Evolutionary conservation across 2,113 vertebrate species (phyloP).

Genomic region (Raja brachyura): DNA sequence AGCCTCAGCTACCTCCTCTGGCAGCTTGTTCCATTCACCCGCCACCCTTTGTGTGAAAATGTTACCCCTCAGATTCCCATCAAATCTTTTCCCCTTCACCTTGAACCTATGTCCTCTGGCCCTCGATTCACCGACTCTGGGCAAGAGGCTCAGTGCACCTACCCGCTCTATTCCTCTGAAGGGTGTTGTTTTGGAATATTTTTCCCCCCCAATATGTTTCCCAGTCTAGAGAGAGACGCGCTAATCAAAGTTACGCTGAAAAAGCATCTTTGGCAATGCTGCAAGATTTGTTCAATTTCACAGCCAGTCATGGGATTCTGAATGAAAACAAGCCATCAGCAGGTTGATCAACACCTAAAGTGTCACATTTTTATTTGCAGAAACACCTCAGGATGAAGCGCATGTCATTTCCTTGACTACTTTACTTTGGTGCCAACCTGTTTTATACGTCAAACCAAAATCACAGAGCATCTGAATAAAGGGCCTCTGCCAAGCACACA

Average conservation of each 20-base stretch:
- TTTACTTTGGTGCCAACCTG: background rate
- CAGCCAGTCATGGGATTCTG: background rate
- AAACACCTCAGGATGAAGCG: constrained; percentile 11
- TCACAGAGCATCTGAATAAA: background rate
- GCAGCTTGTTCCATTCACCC: too few relatives aligned
- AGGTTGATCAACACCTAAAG: constrained; percentile 23
- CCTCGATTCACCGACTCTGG: too few relatives aligned
- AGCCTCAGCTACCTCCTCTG: too few relatives aligned
- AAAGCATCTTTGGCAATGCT: background rate
- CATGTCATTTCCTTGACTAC: constrained; percentile 18
- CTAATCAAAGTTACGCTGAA: constrained; percentile 8
- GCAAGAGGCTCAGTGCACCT: too few relatives aligned
- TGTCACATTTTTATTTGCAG: background rate
- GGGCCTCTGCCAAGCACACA: background rate
- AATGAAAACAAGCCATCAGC: constrained; percentile 16
- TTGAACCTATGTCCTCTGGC: too few relatives aligned
- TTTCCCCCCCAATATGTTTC: background rate
- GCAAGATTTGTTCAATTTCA: background rate
- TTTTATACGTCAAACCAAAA: background rate
- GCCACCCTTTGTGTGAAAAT: too few relatives aligned
- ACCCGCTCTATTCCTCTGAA: too few relatives aligned
- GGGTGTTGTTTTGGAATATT: background rate
- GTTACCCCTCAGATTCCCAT: too few relatives aligned
- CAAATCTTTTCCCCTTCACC: too few relatives aligned
- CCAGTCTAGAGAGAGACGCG: background rate